Evolutionary conservation across 2,888 invertebrate species (phyloP), one percentile per base, ranked within the genome.

Genomic region (Melipona bicolor): DNA sequence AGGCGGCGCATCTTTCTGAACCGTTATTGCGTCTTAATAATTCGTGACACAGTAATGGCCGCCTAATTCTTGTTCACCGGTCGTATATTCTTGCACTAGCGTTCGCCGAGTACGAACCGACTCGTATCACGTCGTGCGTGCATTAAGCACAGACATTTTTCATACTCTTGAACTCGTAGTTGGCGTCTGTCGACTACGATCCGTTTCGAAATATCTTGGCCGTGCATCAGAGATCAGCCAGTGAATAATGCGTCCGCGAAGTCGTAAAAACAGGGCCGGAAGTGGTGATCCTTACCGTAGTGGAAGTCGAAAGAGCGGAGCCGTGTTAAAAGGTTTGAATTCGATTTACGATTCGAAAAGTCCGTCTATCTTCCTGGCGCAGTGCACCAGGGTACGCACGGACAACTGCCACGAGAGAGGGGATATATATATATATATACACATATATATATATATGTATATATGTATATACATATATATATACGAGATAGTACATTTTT

Each of bases 401-500:
- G 68, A 78, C 71, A 62, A 86, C 81, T 84, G 81, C 64, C 83
- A 80, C 36, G 77, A 72, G 68, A 67, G 70, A 43, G 24, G 69
- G 54, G 78, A 61, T 61, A 61, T 61, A 61, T 61, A 27, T 17
- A 43, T 43, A 11, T 43, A 9, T 36, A 36, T 36, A 36, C n/a
- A n/a, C n/a, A 9, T 9, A 36, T 36, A 36, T 36, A 36, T 36
- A 1, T 36, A 36, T 9, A 36, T 36, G 9, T 11, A 43, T 43
- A 11, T 11, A 9, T 1, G 1, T 9, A 0, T 1, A 9, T 9
- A 9, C 1, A 9, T 9, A 9, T 9, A 17, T 24, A 71, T 70
- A 73, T 75, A 74, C 82, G 71, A 78, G 77, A 74, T 75, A 79
- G 84, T 86, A 82, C 77, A 83, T 86, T 84, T 87, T 49, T 86